Conservation (phyloP, 2,888 invertebrate species). For the Dorcus hopei region DNA sequence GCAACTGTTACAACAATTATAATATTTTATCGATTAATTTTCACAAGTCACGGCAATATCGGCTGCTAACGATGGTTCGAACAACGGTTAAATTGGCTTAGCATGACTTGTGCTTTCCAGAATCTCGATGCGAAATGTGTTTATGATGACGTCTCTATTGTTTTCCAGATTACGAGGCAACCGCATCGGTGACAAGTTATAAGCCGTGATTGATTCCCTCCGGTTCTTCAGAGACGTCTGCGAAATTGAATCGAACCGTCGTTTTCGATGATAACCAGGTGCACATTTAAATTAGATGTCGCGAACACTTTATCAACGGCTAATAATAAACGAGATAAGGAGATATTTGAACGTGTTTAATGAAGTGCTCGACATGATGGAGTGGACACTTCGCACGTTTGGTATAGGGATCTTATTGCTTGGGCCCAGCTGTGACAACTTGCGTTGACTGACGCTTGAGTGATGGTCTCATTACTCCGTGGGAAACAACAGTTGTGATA, state of each 20-base stretch:
- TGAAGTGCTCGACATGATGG: constrained; percentile 37
- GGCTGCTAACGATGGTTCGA: constrained; percentile 47
- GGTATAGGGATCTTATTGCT: constrained; percentile 31
- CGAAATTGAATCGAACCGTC: constrained; percentile 10
- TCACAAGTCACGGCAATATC: constrained; percentile 49
- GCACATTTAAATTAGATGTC: constrained; percentile 23
- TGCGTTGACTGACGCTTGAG: constrained; percentile 36
- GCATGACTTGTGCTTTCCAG: constrained; percentile 49
- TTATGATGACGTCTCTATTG: constrained; percentile 50
- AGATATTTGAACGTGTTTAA: constrained; percentile 32
- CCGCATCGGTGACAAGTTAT: constrained; percentile 24
- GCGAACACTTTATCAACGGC: constrained; percentile 18
- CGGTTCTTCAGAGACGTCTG: constrained; percentile 16
- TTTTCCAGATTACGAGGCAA: constrained; percentile 35
- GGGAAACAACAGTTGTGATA: constrained; percentile 34
- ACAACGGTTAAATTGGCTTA: constrained; percentile 49
- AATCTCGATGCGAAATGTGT: constrained; percentile 47
- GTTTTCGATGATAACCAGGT: constrained; percentile 16
- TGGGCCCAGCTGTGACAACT: constrained; percentile 30
- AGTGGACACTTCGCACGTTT: constrained; percentile 31
- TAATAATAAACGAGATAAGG: constrained; percentile 34
- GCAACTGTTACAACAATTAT: constrained; percentile 47
- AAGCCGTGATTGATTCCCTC: constrained; percentile 29
- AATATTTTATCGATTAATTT: constrained; percentile 52
- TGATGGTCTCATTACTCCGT: constrained; percentile 39